A percentile compares a stretch with the other conserved stretches of the same genome.
phyloP scores from a whole-genome alignment of 1,140 invertebrate genomes.

The Diabrotica virgifera region DNA sequence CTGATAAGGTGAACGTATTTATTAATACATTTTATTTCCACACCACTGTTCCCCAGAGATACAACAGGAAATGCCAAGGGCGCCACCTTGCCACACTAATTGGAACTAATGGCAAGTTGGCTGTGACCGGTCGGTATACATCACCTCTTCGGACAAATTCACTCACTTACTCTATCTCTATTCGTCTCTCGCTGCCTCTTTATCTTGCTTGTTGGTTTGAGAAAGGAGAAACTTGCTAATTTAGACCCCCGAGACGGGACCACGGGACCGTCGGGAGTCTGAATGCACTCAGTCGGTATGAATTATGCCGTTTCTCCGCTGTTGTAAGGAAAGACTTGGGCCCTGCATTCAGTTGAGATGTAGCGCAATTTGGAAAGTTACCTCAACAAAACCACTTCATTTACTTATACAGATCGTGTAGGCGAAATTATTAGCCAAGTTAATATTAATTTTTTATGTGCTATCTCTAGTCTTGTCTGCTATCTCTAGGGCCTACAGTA shows the following conservation, averaged over 20 bases:
- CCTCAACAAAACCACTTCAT: too few species aligned
- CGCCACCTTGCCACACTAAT: conserved; percentile 36
- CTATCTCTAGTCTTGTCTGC: too few species aligned
- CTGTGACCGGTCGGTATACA: conserved; percentile 35
- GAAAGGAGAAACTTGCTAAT: conserved; percentile 35
- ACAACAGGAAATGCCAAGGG: conserved; percentile 6
- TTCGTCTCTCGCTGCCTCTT: neutral
- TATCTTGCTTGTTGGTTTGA: neutral
- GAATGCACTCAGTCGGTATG: conserved; percentile 23
- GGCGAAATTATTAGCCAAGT: too few species aligned
- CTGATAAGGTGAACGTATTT: too few species aligned
- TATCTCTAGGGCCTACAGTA: too few species aligned
- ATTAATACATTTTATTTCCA: too few species aligned
- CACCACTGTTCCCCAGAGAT: too few species aligned
- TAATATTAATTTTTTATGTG: too few species aligned
- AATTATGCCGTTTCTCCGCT: conserved; percentile 21
- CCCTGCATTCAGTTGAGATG: neutral
- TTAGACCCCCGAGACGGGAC: conserved; percentile 29
- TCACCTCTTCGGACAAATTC: conserved; percentile 31
- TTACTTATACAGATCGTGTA: too few species aligned
- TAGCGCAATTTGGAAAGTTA: neutral
- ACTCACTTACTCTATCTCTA: conserved; percentile 4
- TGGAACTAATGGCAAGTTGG: conserved; percentile 37
- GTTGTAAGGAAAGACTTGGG: neutral
- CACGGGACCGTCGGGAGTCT: conserved; percentile 5